Evolutionary conservation across 2,797 vertebrate species (phyloP), one percentile per base, ranked within the genome.

Genomic region (Cephalopachus bancanus): DNA sequence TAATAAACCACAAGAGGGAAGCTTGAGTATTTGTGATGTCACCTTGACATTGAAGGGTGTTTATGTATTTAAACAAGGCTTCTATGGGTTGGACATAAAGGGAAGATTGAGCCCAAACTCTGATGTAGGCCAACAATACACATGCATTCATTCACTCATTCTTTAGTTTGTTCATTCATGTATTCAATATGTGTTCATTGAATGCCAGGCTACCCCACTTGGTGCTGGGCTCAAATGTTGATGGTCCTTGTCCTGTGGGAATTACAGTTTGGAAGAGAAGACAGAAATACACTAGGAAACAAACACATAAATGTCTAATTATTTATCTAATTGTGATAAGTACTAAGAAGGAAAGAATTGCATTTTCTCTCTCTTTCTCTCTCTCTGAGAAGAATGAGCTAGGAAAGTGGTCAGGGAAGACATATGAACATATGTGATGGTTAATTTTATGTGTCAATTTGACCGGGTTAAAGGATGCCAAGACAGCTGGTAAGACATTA

Each of bases 1-100:
- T 67, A 89, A 83, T 78, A 83, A 97, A 96, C 95, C 24, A 24
- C 7, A 2, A 94, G 84, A 96, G 84, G 87, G 60, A 95, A 51
- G 53, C 53, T 92, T 55, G 62, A 83, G 87, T 76, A 67, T 80
- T 85, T 16, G 84, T 76, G 76, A 94, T 87, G 72, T 67, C 64
- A 94, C 60, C 33, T 30, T 17, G 92, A 90, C 57, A 59, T 5
- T 78, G 64, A 65, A 85, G 64, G 26, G 71, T n/a, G 51, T 95
- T 93, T 24, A 84, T 53, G 30, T 76, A 37, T 89, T 49, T 71
- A 83, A 93, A 44, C 5, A 94, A 93, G 30, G 0, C 44, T 55
- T 30, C 64, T 94, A 3, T 72, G 57, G 26, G 7, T 57, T 67
- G 57, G 62, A 3, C 3, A 44, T 59, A 89, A 67, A 37, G 5